Evolutionary conservation across 1,140 invertebrate genomes (phyloP), one percentile per base, ranked within the genome.

Genomic region (Argopecten irradians): DNA sequence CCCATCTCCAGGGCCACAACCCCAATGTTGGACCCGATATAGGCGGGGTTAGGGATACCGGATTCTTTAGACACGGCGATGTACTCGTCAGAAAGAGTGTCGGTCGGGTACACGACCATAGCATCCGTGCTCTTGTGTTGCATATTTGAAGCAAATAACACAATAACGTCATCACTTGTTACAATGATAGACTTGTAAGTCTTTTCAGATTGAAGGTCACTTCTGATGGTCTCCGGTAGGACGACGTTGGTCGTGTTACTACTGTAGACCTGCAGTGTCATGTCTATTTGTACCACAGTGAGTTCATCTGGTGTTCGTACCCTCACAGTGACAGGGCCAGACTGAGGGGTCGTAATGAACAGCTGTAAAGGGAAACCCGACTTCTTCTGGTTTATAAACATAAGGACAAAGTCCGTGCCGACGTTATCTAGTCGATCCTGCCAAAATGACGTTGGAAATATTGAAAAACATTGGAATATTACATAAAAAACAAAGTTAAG

Each of bases 331-430:
- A 71, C 55, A 3, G 55, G 55, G 55, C 5, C 22, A 71, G 55
- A 3, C 22, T 28, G 14, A n/a, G 55, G n/a, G 0, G 55, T 71
- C 22, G 55, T 71, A 8, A 71, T 22, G 28, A 28, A 28, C 55
- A 71, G n/a, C 16, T 28, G n/a, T n/a, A 71, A 71, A 71, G 55
- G 55, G 22, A 71, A n/a, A 28, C 55, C 55, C 22, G 55, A 3
- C 55, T 71, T 71, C 55, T 71, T 71, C 55, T 71, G 55, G 28
- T 71, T n/a, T n/a, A 71, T 71, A 71, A 71, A 71, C 55, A 71
- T 71, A 22, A 71, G n/a, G 5, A 71, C 55, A 28, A 71, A 71
- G 22, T 71, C 55, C 22, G 22, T 71, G 7, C 55, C 55, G 22
- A 28, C n/a, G 55, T 71, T 71, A 71, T 71, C 55, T 71, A 71